Evolutionary conservation across 2,888 invertebrate species (phyloP).

Genomic region (Heliconius aoede): DNA sequence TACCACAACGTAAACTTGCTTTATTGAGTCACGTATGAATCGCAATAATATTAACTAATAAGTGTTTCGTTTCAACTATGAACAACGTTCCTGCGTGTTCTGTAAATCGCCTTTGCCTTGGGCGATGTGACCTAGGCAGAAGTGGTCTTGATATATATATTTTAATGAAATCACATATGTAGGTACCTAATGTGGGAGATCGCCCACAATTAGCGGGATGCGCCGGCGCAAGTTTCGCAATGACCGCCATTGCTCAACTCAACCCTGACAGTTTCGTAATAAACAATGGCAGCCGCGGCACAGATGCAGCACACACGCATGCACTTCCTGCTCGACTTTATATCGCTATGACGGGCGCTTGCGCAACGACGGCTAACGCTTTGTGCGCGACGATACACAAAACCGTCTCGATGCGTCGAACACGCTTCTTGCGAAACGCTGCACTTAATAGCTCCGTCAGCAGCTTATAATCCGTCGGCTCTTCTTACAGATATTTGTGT

Average conservation of each 20-base stretch:
- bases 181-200: slow-evolving; percentile 58
- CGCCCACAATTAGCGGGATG: slow-evolving; percentile 79
- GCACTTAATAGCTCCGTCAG: slow-evolving; percentile 61
- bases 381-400: slow-evolving; percentile 65
- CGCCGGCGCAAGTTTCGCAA: slow-evolving; percentile 73
- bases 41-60: slow-evolving; percentile 73
- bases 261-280: slow-evolving; percentile 82
- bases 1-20: slow-evolving; percentile 29
- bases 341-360: slow-evolving; percentile 71
- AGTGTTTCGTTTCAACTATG: slow-evolving; percentile 40
- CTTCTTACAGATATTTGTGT: slow-evolving; percentile 61
- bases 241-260: slow-evolving; percentile 75
- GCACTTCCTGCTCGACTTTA: slow-evolving; percentile 81
- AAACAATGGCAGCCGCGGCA: slow-evolving; percentile 76
- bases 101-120: slow-evolving; percentile 37
- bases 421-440: slow-evolving; percentile 64
- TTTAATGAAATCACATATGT: background rate
- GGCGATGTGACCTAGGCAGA: slow-evolving; percentile 9
- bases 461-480: slow-evolving; percentile 62
- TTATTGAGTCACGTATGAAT: slow-evolving; percentile 73
- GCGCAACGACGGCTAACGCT: slow-evolving; percentile 74
- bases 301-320: slow-evolving; percentile 81
- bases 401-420: slow-evolving; percentile 65
- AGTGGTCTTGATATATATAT: slow-evolving; percentile 2
- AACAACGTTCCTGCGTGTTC: slow-evolving; percentile 27